Percentiles rank a stretch among this genome's conserved stretches.
phyloP scores from a whole-genome alignment of 2,113 vertebrate genomes.

The Pelodiscus sinensis region DNA sequence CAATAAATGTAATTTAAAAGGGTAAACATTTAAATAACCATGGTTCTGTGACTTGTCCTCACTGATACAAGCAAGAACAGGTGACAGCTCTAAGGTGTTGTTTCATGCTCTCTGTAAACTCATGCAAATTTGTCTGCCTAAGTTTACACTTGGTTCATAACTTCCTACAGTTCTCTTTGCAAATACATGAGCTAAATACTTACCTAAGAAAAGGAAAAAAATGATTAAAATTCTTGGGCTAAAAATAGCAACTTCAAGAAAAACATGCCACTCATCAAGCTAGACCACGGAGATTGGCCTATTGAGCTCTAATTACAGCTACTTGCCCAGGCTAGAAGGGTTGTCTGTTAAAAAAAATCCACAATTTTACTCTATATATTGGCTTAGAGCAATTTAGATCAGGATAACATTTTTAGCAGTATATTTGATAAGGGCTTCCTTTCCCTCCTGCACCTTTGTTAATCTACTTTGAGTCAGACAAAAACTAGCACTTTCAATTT shows the following conservation, averaged over 20 bases:
- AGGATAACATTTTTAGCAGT: not conserved
- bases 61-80: not conserved
- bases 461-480: not conserved
- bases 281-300: not conserved
- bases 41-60: not conserved
- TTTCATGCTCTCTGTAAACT: not conserved
- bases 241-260: not conserved
- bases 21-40: not conserved
- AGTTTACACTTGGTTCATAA: not conserved
- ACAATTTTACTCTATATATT: not conserved
- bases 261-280: not conserved
- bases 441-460: not conserved
- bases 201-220: not conserved
- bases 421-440: not conserved
- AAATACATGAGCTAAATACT: not conserved
- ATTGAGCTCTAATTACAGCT: not conserved
- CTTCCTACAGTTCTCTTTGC: not conserved
- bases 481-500: not conserved
- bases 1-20: not conserved
- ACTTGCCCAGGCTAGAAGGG: not conserved
- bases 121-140: accelerated
- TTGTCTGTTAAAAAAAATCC: not conserved
- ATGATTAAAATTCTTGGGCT: not conserved
- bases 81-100: not conserved
- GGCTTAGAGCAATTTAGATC: not conserved